Base-by-base conservation (phyloP, 1,140 invertebrate species). In the Belonocnema kinseyi region DNA sequence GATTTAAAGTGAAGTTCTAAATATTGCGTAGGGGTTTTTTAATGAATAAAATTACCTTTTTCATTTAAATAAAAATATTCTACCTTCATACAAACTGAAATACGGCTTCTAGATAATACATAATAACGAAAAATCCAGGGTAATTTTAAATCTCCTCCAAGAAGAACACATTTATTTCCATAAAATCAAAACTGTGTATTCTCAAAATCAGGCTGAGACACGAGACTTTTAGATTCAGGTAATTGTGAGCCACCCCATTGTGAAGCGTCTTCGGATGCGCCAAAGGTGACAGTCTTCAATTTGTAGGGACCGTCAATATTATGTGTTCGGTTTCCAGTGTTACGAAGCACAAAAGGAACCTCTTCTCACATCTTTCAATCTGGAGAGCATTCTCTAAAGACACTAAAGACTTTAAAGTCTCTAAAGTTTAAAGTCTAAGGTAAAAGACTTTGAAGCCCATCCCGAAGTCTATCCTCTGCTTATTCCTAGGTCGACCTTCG, bases 221-320 rank as follows among this genome's bases (percentile, higher is more conserved):
- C 26, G 61, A 40, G 16, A 54, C 26, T 33, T 21, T 40, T 14
- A 40, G n/a, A 40, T 10, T 10, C 40, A 46, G 40, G 40, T 46
- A 46, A 46, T 6, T 46, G 54, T 21, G 16, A 66, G 58, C 58
- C 58, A 66, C 61, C 61, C 61, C 61, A 66, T 66, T n/a, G 61
- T 40, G 58, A 61, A 61, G 19, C 12, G 33, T 6, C 7, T 46
- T 26, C 0, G 14, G 33, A 66, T 40, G 61, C 26, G 14, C 0
- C 26, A 14, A 40, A 66, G 33, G 58, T 12, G 14, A 33, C 5
- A 66, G 26, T 8, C 61, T 40, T 66, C 61, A 66, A 66, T 66
- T 66, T 66, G 61, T 66, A 40, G 16, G 58, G 61, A 66, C 16
- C 14, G 61, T 66, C 21, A 66, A 66, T 66, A 66, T 66, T 66